These are phyloP conservation scores for Eilema griseolum DNA, from an alignment of 2,888 invertebrate species.

Conservation along the genomic window DNA sequence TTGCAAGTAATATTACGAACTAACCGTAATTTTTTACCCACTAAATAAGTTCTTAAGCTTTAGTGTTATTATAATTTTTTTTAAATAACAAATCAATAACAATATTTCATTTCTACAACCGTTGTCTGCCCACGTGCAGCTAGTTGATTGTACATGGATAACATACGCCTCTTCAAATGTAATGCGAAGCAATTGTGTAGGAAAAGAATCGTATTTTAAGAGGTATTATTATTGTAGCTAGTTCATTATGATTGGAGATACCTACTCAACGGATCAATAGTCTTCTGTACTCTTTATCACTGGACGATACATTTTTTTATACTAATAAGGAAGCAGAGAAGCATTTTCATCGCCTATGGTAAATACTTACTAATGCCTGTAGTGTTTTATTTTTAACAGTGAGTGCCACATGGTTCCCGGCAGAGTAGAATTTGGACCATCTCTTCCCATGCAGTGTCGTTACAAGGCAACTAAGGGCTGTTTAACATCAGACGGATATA, in stretches of 20 bases:
- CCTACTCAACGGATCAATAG: neutral
- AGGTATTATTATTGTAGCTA: constrained; percentile 34
- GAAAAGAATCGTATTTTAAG: constrained; percentile 38
- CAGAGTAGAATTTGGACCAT: no score
- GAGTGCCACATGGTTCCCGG: no score
- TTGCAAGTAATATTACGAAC: neutral
- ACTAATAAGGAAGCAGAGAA: neutral
- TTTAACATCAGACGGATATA: no score
- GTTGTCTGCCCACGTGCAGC: constrained; percentile 60
- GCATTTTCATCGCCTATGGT: no score
- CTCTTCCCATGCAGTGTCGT: no score
- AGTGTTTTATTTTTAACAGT: no score
- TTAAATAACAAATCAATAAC: constrained; percentile 65
- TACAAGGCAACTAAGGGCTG: no score
- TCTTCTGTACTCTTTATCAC: neutral
- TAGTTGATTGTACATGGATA: constrained; percentile 51
- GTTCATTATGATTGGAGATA: constrained; percentile 17
- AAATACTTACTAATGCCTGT: no score
- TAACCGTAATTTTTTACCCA: constrained; percentile 4
- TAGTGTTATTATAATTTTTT: constrained; percentile 53
- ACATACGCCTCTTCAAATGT: constrained; percentile 61
- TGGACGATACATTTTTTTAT: neutral
- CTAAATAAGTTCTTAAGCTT: constrained; percentile 37
- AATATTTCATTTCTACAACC: constrained; percentile 60
- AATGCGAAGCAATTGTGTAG: constrained; percentile 40